Evolutionary conservation across 2,888 invertebrate genomes (phyloP), one percentile per base, ranked within the genome.

Genomic region (Pachydiplax longipennis): DNA sequence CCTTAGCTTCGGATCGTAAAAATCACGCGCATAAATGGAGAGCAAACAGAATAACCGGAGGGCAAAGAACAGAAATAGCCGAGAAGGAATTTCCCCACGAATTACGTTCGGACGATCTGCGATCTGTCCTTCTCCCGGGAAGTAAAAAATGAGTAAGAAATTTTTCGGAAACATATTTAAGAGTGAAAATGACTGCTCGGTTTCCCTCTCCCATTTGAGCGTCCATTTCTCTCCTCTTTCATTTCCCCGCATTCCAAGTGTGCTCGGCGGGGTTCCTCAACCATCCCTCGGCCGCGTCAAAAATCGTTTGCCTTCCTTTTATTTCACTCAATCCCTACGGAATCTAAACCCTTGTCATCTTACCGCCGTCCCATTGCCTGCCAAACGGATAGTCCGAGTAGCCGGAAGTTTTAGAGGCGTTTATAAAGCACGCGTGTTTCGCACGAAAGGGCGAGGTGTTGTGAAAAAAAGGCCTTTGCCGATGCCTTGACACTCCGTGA

Each of bases 271-370:
- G 87, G 87, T 61, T 61, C 61, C 87, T 25, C 31, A 31, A 15
- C 48, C 35, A 25, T 35, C 35, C 83, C 83, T 83, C 35, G 31
- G 83, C 37, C 53, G 48, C 53, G 83, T 83, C 83, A 83, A 83
- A 83, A 83, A 83, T 83, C 83, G 83, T 83, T 83, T 83, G 58
- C 58, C 83, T 83, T 35, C 53, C 31, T 82, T 82, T 25, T 82
- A n/a, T 15, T 15, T 58, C 53, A 4, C 35, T 35, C 31, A 18
- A 58, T 58, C 83, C 65, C 65, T 65, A 6, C 65, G 22, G 65
- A 65, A 65, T 65, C 65, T 61, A 61, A 61, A 61, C 61, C 65
- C 65, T n/a, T 65, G 65, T 65, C 65, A 65, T 65, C 65, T 65
- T n/a, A 65, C 65, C 65, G 65, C 73, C 73, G 13, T 73, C 31